Conservation (phyloP, 2,888 invertebrate genomes). For the Sicus ferrugineus region DNA sequence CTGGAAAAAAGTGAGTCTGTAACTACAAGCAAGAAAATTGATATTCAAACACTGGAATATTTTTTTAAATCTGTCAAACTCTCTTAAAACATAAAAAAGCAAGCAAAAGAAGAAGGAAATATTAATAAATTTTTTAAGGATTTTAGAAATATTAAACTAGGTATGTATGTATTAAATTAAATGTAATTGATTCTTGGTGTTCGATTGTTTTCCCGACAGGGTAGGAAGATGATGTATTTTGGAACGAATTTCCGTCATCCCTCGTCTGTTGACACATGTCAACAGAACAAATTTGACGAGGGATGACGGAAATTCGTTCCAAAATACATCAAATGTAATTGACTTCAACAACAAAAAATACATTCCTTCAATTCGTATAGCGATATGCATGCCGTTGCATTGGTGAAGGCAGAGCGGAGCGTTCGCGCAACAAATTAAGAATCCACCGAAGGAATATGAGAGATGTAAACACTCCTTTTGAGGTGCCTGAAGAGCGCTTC, state of each 20-base stretch:
- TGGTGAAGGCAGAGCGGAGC: not conserved
- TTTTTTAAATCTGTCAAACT: constrained; percentile 3
- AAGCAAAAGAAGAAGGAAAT: not conserved
- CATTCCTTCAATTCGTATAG: not conserved
- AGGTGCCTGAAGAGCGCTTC: not conserved
- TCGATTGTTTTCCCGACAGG: too few species aligned
- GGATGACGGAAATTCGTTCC: not conserved
- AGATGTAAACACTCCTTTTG: not conserved
- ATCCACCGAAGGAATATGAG: not conserved
- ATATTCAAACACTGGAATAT: not conserved
- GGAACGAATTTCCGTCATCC: too few species aligned
- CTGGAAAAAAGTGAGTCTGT: constrained; percentile 1
- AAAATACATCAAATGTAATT: not conserved
- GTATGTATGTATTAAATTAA: not conserved
- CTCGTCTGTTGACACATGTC: too few species aligned
- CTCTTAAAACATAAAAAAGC: not conserved
- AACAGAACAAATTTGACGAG: not conserved
- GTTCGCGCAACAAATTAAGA: not conserved
- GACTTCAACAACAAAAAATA: not conserved
- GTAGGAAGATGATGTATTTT: too few species aligned
- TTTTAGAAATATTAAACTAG: not conserved
- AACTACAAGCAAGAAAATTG: not conserved
- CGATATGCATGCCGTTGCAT: not conserved
- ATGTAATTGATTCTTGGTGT: too few species aligned
- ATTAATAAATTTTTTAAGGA: not conserved